Evolutionary conservation across 1,140 invertebrate species (phyloP), one percentile per base, ranked within the genome.

Genomic region (Caenorhabditis remanei): DNA sequence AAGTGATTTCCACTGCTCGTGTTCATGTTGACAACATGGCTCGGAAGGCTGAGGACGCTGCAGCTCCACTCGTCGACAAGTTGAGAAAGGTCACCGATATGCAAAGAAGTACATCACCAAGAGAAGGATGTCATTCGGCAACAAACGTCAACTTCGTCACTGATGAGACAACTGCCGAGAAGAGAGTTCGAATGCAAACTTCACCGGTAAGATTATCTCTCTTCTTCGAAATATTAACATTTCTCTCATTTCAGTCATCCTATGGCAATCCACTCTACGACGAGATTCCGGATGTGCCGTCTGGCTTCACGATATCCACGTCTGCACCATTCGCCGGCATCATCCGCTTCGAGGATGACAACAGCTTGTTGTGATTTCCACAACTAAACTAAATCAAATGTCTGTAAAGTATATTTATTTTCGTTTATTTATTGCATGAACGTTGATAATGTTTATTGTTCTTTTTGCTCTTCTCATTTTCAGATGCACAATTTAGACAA

Each of bases 381-480:
- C 21, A 16, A 43, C 5, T 13, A 21, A 50, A 50, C 40, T 79
- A 79, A 79, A 21, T 50, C n/a, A 50, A 14, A 46, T 50, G 71
- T 79, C 71, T 79, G 71, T 79, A 50, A 79, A 79, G 71, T 79
- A 79, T 79, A 32, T 79, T 53, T 79, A 79, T 79, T 79, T 71
- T 71, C 41, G 41, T 41, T 13, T 48, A 48, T 79, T 79, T 79
- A 79, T 79, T 79, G 71, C 71, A 79, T 79, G 71, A 79, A 79
- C 21, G 19, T 53, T 79, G 71, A 50, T 71, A 50, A 50, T 79
- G 46, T 9, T 53, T 14, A 14, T 53, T 53, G 13, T 53, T 53
- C 13, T 53, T 53, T 53, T 16, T 53, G 50, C 11, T 53, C 16
- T 32, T 32, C 32, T 32, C 32, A 32, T 32, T 50, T 53, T 53